Evolutionary conservation across 1,140 invertebrate genomes (phyloP), one percentile per base, ranked within the genome.

Genomic region (Drosophila ironensis): DNA sequence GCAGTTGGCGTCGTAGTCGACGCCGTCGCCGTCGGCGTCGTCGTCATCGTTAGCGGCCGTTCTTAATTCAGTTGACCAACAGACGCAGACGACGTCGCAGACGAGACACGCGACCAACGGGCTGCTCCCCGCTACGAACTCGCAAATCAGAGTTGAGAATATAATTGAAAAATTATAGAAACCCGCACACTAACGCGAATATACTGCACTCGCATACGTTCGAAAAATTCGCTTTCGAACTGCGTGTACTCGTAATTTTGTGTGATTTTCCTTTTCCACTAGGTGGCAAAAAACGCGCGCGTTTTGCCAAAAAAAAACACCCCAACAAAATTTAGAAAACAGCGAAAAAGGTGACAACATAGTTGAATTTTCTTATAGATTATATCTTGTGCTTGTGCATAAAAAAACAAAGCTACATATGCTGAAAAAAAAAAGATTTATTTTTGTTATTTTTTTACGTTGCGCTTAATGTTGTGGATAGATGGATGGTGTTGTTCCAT

Each of bases 61-160:
- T 87, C 72, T 88, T 88, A 88, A 88, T 81, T 88, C 76, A 88
- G 86, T 88, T 88, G 86, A 88, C 86, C 86, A 88, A 84, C 84
- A 88, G 69, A 81, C 84, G 66, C 84, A 88, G 71, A 78, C 86
- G 67, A 68, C 74, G 73, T 71, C 63, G 68, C 76, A 69, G 67
- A 76, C 66, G 70, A 71, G 72, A 87, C 86, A 81, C 86, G 78
- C 74, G 80, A 87, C 75, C 67, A 61, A 70, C n/a, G n/a, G n/a
- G n/a, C n/a, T n/a, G n/a, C n/a, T n/a, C n/a, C n/a, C n/a, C n/a
- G n/a, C n/a, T n/a, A n/a, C n/a, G n/a, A n/a, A n/a, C n/a, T n/a
- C n/a, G n/a, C n/a, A 61, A 67, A 66, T 42, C 35, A 41, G 44
- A 61, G 8, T 20, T 41, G 38, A 35, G 63, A 50, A 53, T 47